A percentile compares a stretch with the other conserved stretches of the same genome.
phyloP scores from a whole-genome alignment of 2,888 invertebrate genomes.

The Mylabris sibirica region DNA sequence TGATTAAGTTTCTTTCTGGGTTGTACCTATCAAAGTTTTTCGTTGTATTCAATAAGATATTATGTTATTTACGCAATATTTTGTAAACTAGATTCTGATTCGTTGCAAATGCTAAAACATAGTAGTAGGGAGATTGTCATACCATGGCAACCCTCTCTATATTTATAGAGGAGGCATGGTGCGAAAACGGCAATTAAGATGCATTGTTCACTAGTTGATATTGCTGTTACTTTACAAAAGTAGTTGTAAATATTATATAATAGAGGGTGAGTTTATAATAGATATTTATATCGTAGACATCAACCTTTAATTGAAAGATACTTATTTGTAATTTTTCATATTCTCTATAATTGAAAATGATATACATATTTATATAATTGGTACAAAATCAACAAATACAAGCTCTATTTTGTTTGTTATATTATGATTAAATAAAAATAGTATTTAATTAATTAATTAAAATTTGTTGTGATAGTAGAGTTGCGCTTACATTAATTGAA shows the following conservation, averaged over 20 bases:
- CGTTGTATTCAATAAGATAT: slow-evolving; percentile 18
- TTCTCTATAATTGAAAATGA: too few relatives aligned
- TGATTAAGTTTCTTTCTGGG: background rate
- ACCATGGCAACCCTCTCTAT: slow-evolving; percentile 36
- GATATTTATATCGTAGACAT: background rate
- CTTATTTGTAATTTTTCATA: background rate
- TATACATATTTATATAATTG: background rate
- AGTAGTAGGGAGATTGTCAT: slow-evolving; percentile 36
- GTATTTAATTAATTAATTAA: background rate
- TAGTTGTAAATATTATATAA: background rate
- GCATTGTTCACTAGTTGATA: background rate
- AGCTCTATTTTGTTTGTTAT: background rate
- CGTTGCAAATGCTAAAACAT: slow-evolving; percentile 35
- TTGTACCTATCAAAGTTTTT: background rate
- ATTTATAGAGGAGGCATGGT: slow-evolving; percentile 34
- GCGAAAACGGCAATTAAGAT: slow-evolving; percentile 30
- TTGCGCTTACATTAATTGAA: background rate
- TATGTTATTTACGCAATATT: slow-evolving; percentile 33
- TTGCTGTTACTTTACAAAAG: background rate
- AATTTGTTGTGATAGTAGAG: background rate
- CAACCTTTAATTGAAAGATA: background rate
- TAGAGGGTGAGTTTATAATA: slow-evolving; percentile 1
- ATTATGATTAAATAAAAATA: background rate
- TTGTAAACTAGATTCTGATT: slow-evolving; percentile 33
- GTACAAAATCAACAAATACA: background rate